These are phyloP conservation scores for Antigone vipio DNA, from an alignment of 2,113 vertebrate species.

Conservation along the genomic window DNA sequence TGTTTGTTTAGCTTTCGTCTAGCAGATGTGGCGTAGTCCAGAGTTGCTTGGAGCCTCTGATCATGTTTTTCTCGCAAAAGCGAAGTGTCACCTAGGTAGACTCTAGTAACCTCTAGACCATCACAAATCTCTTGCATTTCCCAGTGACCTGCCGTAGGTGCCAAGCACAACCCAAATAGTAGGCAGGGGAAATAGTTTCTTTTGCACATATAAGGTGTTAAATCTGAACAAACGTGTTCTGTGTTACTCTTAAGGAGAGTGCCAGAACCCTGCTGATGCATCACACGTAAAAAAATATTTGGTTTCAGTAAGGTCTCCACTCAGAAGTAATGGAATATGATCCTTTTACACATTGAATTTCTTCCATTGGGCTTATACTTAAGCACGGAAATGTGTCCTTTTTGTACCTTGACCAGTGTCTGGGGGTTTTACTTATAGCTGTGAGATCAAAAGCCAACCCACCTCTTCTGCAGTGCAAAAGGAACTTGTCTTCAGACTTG, in stretches of 20 bases:
- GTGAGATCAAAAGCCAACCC: not conserved
- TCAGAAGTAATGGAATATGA: not conserved
- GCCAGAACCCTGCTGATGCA: constrained; percentile 8
- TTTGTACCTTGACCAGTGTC: not conserved
- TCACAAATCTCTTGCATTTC: not conserved
- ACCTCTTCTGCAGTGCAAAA: not conserved
- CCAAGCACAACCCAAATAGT: not conserved
- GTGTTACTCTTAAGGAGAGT: not conserved
- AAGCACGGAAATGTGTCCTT: not conserved
- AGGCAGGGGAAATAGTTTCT: not conserved
- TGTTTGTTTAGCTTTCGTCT: not conserved
- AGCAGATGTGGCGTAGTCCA: not conserved
- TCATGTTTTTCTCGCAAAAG: not conserved
- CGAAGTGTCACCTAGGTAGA: not conserved
- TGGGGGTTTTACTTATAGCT: not conserved
- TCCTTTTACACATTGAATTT: not conserved
- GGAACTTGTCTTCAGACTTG: not conserved
- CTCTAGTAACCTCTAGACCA: not conserved
- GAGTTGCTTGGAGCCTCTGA: not conserved
- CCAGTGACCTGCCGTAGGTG: not conserved
- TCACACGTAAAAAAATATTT: not conserved
- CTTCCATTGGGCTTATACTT: not conserved
- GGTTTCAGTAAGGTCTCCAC: not conserved
- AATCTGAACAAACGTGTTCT: not conserved
- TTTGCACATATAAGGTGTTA: not conserved